These are phyloP conservation scores for Subanguina moxae DNA, from an alignment of 1,140 invertebrate genomes.

Conservation along the genomic window DNA sequence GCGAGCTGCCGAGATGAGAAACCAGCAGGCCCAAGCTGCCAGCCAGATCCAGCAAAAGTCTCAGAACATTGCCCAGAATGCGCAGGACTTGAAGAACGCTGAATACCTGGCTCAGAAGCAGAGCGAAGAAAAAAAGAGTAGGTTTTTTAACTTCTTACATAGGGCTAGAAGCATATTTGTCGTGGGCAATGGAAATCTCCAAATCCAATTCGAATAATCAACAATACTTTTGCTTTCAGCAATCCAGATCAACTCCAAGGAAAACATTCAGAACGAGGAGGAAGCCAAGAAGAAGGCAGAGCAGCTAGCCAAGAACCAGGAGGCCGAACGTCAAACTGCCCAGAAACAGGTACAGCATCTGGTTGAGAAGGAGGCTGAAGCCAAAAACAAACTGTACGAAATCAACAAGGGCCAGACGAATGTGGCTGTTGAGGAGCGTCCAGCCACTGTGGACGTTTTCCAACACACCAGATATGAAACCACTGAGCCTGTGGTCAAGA, in stretches of 20 bases:
- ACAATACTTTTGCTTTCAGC: too few species aligned
- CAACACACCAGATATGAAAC: conserved; percentile 1
- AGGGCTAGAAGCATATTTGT: too few species aligned
- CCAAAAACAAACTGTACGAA: neutral
- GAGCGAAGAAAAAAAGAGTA: neutral
- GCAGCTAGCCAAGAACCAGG: neutral
- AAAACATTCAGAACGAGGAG: neutral
- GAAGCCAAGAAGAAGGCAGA: conserved; percentile 1
- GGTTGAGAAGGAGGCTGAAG: neutral
- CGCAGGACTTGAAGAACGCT: neutral
- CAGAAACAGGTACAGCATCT: neutral
- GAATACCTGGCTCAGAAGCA: neutral
- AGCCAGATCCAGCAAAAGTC: conserved; percentile 1
- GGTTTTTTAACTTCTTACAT: too few species aligned
- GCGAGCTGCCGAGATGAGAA: neutral
- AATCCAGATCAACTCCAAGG: neutral
- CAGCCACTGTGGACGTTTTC: neutral
- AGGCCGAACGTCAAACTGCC: neutral
- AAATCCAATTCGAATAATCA: too few species aligned
- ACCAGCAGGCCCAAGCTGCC: neutral
- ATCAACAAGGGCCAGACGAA: neutral
- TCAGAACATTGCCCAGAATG: neutral
- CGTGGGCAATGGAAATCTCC: too few species aligned
- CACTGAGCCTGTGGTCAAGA: conserved; percentile 8
- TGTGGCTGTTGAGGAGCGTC: conserved; percentile 2